These are phyloP conservation scores for Drosophila ezoana DNA, from an alignment of 2,888 invertebrate genomes.

Conservation along the genomic window DNA sequence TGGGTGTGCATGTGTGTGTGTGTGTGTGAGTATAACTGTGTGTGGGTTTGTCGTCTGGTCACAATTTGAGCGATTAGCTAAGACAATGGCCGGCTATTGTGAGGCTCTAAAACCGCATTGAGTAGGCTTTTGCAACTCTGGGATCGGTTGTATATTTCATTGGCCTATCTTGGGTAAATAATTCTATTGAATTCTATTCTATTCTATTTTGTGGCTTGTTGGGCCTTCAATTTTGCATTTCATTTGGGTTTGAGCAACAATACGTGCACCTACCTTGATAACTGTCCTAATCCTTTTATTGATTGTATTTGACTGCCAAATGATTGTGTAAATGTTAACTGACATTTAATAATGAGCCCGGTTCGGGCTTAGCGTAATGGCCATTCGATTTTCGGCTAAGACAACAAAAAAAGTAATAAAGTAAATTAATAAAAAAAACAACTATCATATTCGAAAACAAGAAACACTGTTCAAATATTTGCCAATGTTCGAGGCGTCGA, in stretches of 20 bases:
- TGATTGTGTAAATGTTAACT: slow-evolving; percentile 47
- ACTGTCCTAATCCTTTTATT: slow-evolving; percentile 80
- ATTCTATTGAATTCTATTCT: slow-evolving; percentile 45
- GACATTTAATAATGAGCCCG: slow-evolving; percentile 70
- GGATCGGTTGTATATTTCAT: slow-evolving; percentile 17
- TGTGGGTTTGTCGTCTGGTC: slow-evolving; percentile 58
- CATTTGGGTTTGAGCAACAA: background rate
- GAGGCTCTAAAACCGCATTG: slow-evolving; percentile 48
- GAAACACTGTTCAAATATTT: slow-evolving; percentile 65
- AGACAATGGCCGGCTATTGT: slow-evolving; percentile 76
- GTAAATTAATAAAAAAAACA: slow-evolving; percentile 6
- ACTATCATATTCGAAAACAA: slow-evolving; percentile 21
- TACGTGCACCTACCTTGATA: slow-evolving; percentile 3
- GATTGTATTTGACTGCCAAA: slow-evolving; percentile 74
- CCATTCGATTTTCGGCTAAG: slow-evolving; percentile 50
- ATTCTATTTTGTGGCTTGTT: background rate
- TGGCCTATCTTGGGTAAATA: slow-evolving; percentile 73
- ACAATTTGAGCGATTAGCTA: slow-evolving; percentile 79
- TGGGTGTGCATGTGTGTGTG: slow-evolving; percentile 19
- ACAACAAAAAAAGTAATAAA: slow-evolving; percentile 24
- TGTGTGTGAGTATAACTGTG: slow-evolving; percentile 16
- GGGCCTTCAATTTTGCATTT: slow-evolving; percentile 24
- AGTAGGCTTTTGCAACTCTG: slow-evolving; percentile 27
- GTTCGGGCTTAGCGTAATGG: slow-evolving; percentile 69
- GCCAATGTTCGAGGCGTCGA: slow-evolving; percentile 63